Base-by-base conservation (phyloP, 1,140 invertebrate species). In the Bombus sibiricus region DNA sequence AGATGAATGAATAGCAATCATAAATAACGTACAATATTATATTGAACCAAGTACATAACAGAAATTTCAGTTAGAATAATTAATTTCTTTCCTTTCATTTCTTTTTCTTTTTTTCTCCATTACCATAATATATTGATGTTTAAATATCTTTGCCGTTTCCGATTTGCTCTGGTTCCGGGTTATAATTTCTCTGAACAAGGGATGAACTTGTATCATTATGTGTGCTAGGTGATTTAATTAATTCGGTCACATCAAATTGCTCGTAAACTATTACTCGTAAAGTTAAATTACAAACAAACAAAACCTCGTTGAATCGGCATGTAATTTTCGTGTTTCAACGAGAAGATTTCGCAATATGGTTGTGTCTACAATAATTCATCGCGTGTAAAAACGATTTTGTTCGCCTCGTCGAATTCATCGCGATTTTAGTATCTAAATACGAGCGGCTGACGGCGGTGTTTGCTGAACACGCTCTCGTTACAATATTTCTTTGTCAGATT, bases 351-450 rank as follows among this genome's bases (percentile, higher is more conserved):
- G 25, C 12, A n/a, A 69, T 37, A 22, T 39, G 22, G 10, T 9
- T 8, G 39, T 8, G 28, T 43, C 57, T 18, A 3, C 13, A 37
- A 39, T 76, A 37, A 37, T 13, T 9, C 12, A 32, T 25, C n/a
- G 22, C 12, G 12, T 57, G 47, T 34, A 59, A 34, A 74, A 76
- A 76, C 41, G 41, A 25, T 75, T 34, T 37, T 8, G 8, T 76
- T n/a, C 41, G 12, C 32, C 32, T 25, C 22, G 18, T 13, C 25
- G 34, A 41, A 43, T 18, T 41, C 28, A 18, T 8, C 25, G 34
- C 25, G 22, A 76, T 76, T 76, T 76, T 39, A 37, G 25, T 18
- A n/a, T n/a, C 74, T 57, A 59, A 57, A 73, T 47, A 73, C n/a
- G 39, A 72, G 18, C 34, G 6, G 12, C 12, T 9, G 12, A 18